Evolutionary conservation across 2,888 invertebrate species (phyloP), one percentile per base, ranked within the genome.

Genomic region (Chrysolina americana): DNA sequence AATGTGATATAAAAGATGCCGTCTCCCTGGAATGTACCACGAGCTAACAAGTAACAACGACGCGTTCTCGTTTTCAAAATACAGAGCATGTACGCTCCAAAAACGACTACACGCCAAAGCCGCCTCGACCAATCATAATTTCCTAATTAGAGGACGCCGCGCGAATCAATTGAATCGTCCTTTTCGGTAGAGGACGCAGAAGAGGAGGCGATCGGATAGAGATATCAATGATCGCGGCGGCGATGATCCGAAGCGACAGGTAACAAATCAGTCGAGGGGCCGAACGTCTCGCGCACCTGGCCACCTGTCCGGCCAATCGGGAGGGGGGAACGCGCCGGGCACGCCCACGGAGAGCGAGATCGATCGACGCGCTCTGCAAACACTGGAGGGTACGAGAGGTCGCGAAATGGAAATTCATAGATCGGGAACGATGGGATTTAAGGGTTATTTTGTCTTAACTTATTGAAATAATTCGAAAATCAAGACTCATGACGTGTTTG

Each of bases 201-300:
- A 59, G 59, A 59, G 28, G 59, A 59, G 59, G 28, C 15, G 10
- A 59, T 59, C 71, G 73, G 78, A 84, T 82, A 74, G 80, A 83
- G 83, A 83, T 78, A 84, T 84, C 83, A 83, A 78, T 73, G 79
- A 77, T 77, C 81, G 80, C 78, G 79, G 75, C 73, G 81, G 53
- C 76, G 83, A 83, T 82, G 84, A 83, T 83, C 79, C 80, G 76
- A 78, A 75, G 77, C 82, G 82, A 83, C 84, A 84, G 84, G 84
- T 83, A 83, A 83, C 84, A 84, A 84, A 84, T 84, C 84, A 83
- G 82, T 80, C 77, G 80, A 81, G 82, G 82, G 84, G 83, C 81
- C 78, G 81, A 82, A 75, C 80, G 74, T 72, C 13, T 53, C 78
- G 79, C 78, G 75, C 82, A 84, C 84, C 84, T 84, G 84, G 83